These are phyloP conservation scores for Dolichopus griseipennis DNA, from an alignment of 2,888 invertebrate genomes.

Conservation along the genomic window DNA sequence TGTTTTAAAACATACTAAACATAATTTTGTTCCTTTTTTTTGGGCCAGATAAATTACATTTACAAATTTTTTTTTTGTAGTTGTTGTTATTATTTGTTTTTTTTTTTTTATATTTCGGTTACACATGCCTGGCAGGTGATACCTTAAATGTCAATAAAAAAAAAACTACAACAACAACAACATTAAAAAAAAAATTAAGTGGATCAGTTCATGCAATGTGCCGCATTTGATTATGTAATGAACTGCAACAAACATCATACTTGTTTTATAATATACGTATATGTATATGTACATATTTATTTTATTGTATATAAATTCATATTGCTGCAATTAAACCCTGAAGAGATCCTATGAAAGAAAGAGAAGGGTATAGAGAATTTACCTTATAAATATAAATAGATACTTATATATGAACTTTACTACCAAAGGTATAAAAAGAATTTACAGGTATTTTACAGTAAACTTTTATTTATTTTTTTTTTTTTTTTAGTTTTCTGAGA, in stretches of 20 bases:
- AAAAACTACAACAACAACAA: not conserved
- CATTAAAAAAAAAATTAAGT: not conserved
- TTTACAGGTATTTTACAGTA: too few species aligned
- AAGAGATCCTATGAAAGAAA: too few species aligned
- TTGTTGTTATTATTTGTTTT: too few species aligned
- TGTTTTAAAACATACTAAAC: not conserved
- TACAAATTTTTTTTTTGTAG: too few species aligned
- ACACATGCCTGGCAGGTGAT: slow-evolving; percentile 4
- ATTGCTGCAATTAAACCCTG: not conserved
- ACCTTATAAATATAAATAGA: too few species aligned
- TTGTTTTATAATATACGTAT: not conserved
- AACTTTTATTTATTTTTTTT: too few species aligned
- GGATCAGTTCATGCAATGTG: slow-evolving; percentile 3
- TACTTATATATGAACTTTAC: too few species aligned
- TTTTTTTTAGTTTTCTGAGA: too few species aligned
- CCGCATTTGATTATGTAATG: slow-evolving; percentile 4
- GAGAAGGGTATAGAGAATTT: too few species aligned
- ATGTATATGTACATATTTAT: not conserved
- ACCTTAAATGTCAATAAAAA: not conserved
- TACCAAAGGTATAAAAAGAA: too few species aligned
- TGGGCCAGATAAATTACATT: not conserved
- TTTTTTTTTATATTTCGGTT: not conserved
- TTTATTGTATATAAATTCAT: not conserved
- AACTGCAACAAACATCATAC: not conserved
- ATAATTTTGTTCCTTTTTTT: not conserved